Percentiles rank a stretch among this genome's conserved stretches.
These are phyloP conservation scores for Mustela lutreola DNA, from an alignment of 2,113 vertebrate species.

Conservation along the genomic window DNA sequence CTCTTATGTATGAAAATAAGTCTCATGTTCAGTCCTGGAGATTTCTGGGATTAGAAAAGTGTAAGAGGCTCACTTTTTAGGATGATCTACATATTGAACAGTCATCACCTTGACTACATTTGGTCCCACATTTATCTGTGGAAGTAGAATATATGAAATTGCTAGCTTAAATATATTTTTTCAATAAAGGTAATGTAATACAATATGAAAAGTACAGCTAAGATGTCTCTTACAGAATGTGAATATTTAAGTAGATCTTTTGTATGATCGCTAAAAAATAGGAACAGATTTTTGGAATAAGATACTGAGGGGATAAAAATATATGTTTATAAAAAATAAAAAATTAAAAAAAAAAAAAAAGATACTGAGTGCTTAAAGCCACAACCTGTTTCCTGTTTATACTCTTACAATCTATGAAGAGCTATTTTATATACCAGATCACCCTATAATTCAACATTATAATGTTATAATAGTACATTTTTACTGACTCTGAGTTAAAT, in stretches of 20 bases:
- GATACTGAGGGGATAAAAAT: no score
- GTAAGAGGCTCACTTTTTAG: neutral
- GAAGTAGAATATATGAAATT: neutral
- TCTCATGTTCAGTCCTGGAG: neutral
- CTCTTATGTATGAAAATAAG: neutral
- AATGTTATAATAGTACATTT: neutral
- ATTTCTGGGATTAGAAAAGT: neutral
- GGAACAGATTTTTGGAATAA: neutral
- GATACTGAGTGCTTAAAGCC: neutral
- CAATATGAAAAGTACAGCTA: neutral
- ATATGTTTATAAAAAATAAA: no score
- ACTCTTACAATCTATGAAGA: neutral
- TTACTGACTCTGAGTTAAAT: neutral
- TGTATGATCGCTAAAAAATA: neutral
- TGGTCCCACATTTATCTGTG: neutral
- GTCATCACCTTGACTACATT: neutral
- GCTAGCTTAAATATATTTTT: neutral
- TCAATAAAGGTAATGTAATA: neutral
- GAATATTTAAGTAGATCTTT: neutral
- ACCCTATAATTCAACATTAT: neutral
- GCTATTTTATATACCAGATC: neutral
- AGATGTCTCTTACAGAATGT: neutral
- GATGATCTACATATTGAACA: neutral
- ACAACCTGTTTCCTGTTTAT: neutral
- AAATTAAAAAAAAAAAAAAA: no score